A percentile compares a stretch with the other conserved stretches of the same genome.
These are phyloP conservation scores for Botia almorhae DNA, from an alignment of 2,797 vertebrate species.

Conservation along the genomic window DNA sequence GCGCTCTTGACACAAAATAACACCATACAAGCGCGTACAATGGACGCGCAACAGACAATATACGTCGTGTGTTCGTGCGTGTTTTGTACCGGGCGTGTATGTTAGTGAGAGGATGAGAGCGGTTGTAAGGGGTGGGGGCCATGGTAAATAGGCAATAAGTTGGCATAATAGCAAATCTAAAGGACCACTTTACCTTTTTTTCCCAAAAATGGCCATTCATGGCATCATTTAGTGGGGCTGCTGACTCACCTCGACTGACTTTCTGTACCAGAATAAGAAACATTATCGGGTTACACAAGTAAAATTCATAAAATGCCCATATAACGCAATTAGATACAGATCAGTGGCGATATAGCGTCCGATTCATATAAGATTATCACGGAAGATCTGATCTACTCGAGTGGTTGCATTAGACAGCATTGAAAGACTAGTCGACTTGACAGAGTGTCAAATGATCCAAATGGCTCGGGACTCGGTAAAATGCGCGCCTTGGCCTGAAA, in stretches of 20 bases:
- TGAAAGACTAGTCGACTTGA: constrained; percentile 27
- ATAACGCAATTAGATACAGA: constrained; percentile 18
- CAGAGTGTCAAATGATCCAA: constrained; percentile 11
- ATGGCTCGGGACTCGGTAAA: not conserved
- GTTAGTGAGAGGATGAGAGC: constrained; percentile 32
- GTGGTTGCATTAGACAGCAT: constrained; percentile 27
- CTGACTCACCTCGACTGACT: constrained; percentile 38
- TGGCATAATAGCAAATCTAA: constrained; percentile 1
- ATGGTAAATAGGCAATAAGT: constrained; percentile 6
- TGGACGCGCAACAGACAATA: constrained; percentile 18
- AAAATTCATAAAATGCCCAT: not conserved
- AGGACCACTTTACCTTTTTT: not conserved
- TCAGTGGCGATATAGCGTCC: constrained; percentile 7
- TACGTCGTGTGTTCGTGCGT: constrained; percentile 35
- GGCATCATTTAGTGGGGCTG: constrained; percentile 6
- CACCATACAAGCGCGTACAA: not conserved
- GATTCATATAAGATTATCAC: constrained; percentile 12
- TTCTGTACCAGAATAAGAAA: not conserved
- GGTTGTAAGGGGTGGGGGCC: constrained; percentile 43
- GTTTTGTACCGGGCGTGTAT: constrained; percentile 8
- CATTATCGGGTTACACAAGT: constrained; percentile 17
- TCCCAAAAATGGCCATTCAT: not conserved
- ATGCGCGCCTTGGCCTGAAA: not conserved
- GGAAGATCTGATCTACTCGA: constrained; percentile 24
- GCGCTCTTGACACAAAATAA: constrained; percentile 1